Percentiles rank a stretch among this genome's conserved stretches.
Conservation (phyloP, 2,113 vertebrate species). For the Esox niger region DNA sequence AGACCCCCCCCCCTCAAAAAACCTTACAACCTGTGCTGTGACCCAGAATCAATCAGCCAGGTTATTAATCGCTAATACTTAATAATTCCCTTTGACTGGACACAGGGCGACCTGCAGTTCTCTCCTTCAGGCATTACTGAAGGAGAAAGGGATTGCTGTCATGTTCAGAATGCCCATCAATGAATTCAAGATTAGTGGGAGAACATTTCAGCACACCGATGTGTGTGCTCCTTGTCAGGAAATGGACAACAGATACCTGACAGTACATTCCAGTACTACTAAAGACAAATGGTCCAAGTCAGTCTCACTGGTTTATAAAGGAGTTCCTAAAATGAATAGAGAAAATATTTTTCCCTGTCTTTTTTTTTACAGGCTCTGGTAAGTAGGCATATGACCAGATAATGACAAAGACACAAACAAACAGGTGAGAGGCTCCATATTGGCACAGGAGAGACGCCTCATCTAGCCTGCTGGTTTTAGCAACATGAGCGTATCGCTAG, state of each 20-base stretch:
- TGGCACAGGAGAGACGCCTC: slow-evolving; percentile 36
- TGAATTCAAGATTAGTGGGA: neutral
- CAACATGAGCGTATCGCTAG: slow-evolving; percentile 48
- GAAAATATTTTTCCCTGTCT: slow-evolving; percentile 11
- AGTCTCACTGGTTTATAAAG: slow-evolving; percentile 11
- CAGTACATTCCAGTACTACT: slow-evolving; percentile 5
- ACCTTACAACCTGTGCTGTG: slow-evolving; percentile 11
- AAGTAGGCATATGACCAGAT: slow-evolving; percentile 24
- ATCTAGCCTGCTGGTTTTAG: slow-evolving; percentile 54
- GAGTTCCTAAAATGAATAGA: slow-evolving; percentile 21
- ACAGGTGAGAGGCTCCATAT: too few species aligned
- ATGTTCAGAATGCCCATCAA: neutral
- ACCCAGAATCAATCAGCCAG: slow-evolving; percentile 32
- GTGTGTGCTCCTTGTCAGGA: slow-evolving; percentile 3
- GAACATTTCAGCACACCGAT: neutral
- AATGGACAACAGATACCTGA: slow-evolving; percentile 9
- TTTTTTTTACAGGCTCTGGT: slow-evolving; percentile 27
- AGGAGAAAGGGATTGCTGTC: neutral
- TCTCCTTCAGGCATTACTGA: neutral
- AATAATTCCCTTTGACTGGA: slow-evolving; percentile 26
- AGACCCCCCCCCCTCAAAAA: slow-evolving; percentile 3
- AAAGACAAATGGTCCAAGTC: slow-evolving; percentile 16
- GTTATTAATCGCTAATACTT: slow-evolving; percentile 34
- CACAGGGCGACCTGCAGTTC: neutral
- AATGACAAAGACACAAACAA: neutral